Conservation (phyloP, 2,888 invertebrate genomes). For the Apotomis capreana region DNA sequence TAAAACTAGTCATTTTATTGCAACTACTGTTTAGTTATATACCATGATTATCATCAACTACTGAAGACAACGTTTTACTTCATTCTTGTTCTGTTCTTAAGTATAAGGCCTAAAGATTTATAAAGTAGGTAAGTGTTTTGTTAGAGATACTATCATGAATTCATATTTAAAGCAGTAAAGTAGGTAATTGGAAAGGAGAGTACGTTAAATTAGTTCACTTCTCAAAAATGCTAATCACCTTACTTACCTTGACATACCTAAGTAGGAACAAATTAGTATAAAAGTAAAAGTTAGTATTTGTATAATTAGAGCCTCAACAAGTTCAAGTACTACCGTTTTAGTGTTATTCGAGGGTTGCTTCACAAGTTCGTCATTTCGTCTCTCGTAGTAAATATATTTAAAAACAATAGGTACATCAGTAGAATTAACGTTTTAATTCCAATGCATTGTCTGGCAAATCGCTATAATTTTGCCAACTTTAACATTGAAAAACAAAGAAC, state of each 20-base stretch:
- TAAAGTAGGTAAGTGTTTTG: too few relatives aligned
- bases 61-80: too few relatives aligned
- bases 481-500: background rate
- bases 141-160: background rate
- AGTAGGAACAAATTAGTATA: background rate
- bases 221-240: background rate
- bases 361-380: background rate
- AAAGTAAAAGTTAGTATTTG: constrained; percentile 7
- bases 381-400: too few relatives aligned
- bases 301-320: background rate
- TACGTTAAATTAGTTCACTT: background rate
- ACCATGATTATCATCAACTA: too few relatives aligned
- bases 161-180: background rate
- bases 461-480: background rate
- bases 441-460: background rate
- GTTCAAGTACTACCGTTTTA: constrained; percentile 15
- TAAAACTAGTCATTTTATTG: too few relatives aligned
- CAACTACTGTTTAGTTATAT: too few relatives aligned
- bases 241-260: constrained; percentile 21
- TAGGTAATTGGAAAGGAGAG: background rate
- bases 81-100: too few relatives aligned
- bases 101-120: too few relatives aligned
- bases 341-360: background rate
- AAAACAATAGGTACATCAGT: too few relatives aligned
- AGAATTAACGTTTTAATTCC: background rate